Evolutionary conservation across 2,888 invertebrate species (phyloP).

Genomic region (Brenthis hecate): DNA sequence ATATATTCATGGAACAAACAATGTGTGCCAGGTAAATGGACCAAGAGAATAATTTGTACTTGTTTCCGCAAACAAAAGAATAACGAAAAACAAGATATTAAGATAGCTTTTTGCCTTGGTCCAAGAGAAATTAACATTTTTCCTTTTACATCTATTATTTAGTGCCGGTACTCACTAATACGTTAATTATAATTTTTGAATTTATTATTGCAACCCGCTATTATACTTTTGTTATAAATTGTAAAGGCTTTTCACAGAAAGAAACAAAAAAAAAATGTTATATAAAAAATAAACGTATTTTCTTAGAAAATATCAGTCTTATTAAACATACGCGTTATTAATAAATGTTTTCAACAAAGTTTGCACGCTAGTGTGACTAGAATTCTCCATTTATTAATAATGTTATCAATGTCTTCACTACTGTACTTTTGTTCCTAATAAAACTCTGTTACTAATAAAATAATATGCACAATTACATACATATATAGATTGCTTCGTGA

Average conservation of each 20-base stretch:
- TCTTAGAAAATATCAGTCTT: too few relatives aligned
- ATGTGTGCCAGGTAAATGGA: slow-evolving; percentile 37
- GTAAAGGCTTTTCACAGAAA: too few relatives aligned
- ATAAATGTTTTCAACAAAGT: not conserved
- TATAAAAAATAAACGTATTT: too few relatives aligned
- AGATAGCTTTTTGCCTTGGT: slow-evolving; percentile 11
- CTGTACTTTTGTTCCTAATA: slow-evolving; percentile 38
- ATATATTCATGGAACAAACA: slow-evolving; percentile 35
- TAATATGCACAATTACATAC: slow-evolving; percentile 33
- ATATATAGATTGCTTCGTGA: slow-evolving; percentile 35
- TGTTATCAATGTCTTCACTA: slow-evolving; percentile 26
- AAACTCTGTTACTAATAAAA: slow-evolving; percentile 40
- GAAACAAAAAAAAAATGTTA: too few relatives aligned
- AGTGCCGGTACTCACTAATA: not conserved
- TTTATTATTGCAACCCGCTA: too few relatives aligned
- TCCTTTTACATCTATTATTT: not conserved
- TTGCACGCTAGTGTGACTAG: not conserved
- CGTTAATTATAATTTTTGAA: too few relatives aligned
- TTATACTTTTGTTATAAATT: too few relatives aligned
- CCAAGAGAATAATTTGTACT: slow-evolving; percentile 31
- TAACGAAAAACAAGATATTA: slow-evolving; percentile 18
- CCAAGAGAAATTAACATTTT: slow-evolving; percentile 17
- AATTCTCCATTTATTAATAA: slow-evolving; percentile 7
- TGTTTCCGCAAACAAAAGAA: slow-evolving; percentile 18
- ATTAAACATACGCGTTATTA: not conserved